Evolutionary conservation across 2,888 invertebrate genomes (phyloP).

Genomic region (Lycia hirtaria): DNA sequence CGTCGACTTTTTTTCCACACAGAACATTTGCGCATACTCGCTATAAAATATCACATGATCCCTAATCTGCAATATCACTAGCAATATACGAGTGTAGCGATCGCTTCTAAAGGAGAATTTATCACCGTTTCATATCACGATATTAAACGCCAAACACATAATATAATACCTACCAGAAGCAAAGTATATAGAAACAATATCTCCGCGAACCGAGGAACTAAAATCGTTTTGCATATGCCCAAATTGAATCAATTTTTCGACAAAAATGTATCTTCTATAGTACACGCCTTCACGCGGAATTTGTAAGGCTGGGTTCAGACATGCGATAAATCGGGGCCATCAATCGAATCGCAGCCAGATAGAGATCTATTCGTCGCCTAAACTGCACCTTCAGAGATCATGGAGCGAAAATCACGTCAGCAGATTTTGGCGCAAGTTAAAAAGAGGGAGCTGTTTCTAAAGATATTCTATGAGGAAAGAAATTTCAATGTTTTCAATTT

Average conservation of each 20-base stretch:
- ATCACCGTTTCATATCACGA: slow-evolving; percentile 28
- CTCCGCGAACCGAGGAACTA: slow-evolving; percentile 43
- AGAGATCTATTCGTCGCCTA: slow-evolving; percentile 25
- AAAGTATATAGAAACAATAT: slow-evolving; percentile 40
- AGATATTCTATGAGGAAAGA: no score
- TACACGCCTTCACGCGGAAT: slow-evolving; percentile 27
- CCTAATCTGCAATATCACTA: background rate
- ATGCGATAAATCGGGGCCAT: slow-evolving; percentile 55
- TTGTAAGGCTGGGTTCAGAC: slow-evolving; percentile 48
- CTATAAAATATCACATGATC: background rate
- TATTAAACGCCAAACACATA: slow-evolving; percentile 34
- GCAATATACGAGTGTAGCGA: background rate
- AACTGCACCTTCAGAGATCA: slow-evolving; percentile 19
- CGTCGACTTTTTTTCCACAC: no score
- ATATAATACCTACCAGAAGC: slow-evolving; percentile 14
- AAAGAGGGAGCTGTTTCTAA: background rate
- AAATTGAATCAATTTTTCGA: slow-evolving; percentile 77
- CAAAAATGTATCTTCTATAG: slow-evolving; percentile 62
- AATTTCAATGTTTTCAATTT: no score
- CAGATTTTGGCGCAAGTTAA: background rate
- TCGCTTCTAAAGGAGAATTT: background rate
- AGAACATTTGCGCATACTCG: background rate
- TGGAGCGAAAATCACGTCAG: background rate
- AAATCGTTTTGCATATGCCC: slow-evolving; percentile 68
- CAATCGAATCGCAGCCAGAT: slow-evolving; percentile 47